These are phyloP conservation scores for Spilosoma lubricipeda DNA, from an alignment of 2,888 invertebrate species.

Conservation along the genomic window DNA sequence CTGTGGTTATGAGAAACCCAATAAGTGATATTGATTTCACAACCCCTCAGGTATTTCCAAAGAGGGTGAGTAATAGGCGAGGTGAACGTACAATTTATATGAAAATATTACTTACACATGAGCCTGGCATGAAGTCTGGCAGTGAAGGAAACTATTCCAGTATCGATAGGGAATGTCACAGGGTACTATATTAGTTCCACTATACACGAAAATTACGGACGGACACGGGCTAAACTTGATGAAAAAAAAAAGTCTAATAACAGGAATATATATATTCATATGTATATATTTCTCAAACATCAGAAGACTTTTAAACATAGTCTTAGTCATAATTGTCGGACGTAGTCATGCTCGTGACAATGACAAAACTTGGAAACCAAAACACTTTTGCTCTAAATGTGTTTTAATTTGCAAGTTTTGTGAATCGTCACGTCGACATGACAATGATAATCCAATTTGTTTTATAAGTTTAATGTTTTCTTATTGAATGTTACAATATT, in stretches of 20 bases:
- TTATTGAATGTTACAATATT: not conserved
- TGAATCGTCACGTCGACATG: not conserved
- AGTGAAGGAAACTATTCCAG: not conserved
- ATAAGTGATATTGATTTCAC: constrained; percentile 5
- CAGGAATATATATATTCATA: not conserved
- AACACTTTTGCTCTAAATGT: constrained; percentile 1
- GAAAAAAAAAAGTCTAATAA: not conserved
- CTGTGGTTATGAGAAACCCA: not conserved
- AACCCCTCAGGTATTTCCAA: constrained; percentile 4
- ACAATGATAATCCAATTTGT: not conserved
- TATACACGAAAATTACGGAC: not conserved
- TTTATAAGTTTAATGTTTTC: not conserved
- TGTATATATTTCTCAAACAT: not conserved
- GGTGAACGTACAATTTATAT: not conserved
- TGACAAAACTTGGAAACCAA: not conserved
- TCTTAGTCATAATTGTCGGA: not conserved
- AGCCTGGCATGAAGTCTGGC: not conserved
- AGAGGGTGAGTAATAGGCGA: constrained; percentile 6
- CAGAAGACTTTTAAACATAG: not conserved
- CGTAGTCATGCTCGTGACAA: not conserved
- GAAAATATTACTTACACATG: not conserved
- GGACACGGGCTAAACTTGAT: not conserved
- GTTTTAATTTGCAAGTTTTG: not conserved
- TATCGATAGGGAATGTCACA: constrained; percentile 3
- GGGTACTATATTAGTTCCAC: not conserved